Evolutionary conservation across 2,113 vertebrate genomes (phyloP).

Genomic region (Gallinago media): DNA sequence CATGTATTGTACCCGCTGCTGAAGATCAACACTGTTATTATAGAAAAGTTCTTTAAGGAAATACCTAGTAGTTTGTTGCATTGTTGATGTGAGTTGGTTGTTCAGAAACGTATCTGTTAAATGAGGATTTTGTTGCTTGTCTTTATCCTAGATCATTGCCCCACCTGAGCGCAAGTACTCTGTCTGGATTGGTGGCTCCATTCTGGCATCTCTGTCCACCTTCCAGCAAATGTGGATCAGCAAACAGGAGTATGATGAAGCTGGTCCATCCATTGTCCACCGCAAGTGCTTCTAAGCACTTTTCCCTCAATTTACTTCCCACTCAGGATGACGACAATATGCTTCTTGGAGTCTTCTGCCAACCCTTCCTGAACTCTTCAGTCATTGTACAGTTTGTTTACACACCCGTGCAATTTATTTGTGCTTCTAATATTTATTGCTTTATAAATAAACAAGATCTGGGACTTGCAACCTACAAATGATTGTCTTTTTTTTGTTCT

Average conservation of each 20-base stretch:
- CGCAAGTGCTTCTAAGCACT: conserved; percentile 91
- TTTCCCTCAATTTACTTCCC: conserved; percentile 28
- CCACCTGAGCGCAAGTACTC: conserved; percentile 89
- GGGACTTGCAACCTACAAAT: conserved; percentile 74
- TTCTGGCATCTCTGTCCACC: conserved; percentile 86
- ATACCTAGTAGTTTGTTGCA: background rate
- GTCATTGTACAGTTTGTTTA: conserved; percentile 90
- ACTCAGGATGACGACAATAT: conserved; percentile 75
- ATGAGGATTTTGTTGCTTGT: background rate
- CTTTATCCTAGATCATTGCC: conserved; percentile 85
- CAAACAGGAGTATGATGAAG: conserved; percentile 93
- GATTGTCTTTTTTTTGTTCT: background rate
- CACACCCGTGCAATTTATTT: conserved; percentile 85
- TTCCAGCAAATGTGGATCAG: conserved; percentile 99
- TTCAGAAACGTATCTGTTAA: background rate
- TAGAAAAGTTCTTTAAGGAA: background rate
- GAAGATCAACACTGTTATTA: background rate
- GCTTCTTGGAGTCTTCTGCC: conserved; percentile 77
- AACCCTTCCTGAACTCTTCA: conserved; percentile 73
- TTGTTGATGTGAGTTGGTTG: background rate
- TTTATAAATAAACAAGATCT: conserved; percentile 90
- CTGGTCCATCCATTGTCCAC: conserved; percentile 93
- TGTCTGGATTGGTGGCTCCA: conserved; percentile 87
- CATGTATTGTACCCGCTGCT: background rate
- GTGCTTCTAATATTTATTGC: conserved; percentile 89